phyloP scores from a whole-genome alignment of 2,888 invertebrate species.

The Ceratothoa steindachneri region DNA sequence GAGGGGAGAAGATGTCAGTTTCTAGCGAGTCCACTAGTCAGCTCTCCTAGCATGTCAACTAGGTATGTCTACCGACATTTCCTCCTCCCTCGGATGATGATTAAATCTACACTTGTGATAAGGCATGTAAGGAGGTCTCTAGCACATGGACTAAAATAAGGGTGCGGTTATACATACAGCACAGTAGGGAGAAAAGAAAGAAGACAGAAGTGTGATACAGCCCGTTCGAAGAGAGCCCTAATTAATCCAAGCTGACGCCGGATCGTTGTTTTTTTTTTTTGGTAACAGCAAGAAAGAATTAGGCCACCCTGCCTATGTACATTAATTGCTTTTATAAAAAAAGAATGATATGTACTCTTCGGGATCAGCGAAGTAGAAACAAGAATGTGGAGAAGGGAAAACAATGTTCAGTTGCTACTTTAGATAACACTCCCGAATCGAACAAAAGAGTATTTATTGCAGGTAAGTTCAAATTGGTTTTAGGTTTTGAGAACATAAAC shows the following conservation, averaged over 20 bases:
- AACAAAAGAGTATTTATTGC: too few species aligned
- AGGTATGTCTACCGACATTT: not conserved
- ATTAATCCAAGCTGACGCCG: not conserved
- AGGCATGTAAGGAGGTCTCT: constrained; percentile 47
- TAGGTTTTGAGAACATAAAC: too few species aligned
- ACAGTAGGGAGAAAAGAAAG: constrained; percentile 33
- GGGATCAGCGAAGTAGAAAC: too few species aligned
- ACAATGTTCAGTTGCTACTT: too few species aligned
- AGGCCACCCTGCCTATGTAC: not conserved
- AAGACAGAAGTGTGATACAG: constrained; percentile 11
- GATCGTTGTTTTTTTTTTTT: not conserved
- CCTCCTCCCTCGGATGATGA: not conserved
- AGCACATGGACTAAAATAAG: constrained; percentile 44
- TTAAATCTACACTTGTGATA: constrained; percentile 46
- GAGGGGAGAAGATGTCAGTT: not conserved
- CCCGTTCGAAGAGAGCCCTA: not conserved
- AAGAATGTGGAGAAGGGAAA: too few species aligned
- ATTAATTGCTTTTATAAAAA: not conserved
- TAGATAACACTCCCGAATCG: too few species aligned
- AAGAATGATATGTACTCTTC: not conserved
- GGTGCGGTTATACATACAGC: constrained; percentile 44
- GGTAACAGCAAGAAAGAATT: not conserved
- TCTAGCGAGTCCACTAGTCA: not conserved
- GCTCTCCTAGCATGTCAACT: not conserved
- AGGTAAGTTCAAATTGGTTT: too few species aligned